Evolutionary conservation across 2,888 invertebrate species (phyloP).

Genomic region (Chloromyia formosa): DNA sequence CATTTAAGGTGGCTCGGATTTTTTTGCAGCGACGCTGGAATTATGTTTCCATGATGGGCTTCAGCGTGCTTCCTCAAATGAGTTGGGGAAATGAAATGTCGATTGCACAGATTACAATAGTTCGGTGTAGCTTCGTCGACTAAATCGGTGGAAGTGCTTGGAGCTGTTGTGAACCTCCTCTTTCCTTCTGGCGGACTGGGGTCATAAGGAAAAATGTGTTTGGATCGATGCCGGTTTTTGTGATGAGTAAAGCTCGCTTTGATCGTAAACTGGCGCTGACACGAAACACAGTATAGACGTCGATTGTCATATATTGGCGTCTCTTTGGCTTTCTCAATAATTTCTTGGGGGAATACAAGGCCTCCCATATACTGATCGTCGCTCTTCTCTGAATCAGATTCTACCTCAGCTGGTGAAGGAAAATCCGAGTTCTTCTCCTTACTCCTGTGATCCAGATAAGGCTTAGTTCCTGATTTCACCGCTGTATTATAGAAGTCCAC

Average conservation of each 20-base stretch:
- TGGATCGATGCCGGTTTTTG: background rate
- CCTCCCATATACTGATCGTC: too few species aligned
- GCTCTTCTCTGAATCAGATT: too few species aligned
- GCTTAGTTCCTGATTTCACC: too few species aligned
- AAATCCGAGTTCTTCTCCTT: too few species aligned
- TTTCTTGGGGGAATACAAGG: too few species aligned
- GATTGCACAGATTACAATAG: constrained; percentile 4
- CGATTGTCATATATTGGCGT: constrained; percentile 38
- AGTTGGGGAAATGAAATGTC: background rate
- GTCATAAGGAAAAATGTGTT: constrained; percentile 24
- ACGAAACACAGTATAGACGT: background rate
- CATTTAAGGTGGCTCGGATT: constrained; percentile 44
- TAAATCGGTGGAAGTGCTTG: background rate
- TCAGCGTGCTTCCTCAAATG: background rate
- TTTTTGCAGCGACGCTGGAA: background rate
- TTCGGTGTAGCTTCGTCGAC: background rate
- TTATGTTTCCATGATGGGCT: background rate
- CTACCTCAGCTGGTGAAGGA: too few species aligned
- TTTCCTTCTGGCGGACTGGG: background rate
- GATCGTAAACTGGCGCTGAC: background rate
- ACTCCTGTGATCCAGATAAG: too few species aligned
- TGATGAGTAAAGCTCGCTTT: background rate
- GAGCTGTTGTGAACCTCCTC: background rate
- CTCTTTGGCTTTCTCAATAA: too few species aligned
- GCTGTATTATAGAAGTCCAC: too few species aligned